Base-by-base conservation (phyloP, 2,888 invertebrate genomes). In the Ennomos fuscantarius region DNA sequence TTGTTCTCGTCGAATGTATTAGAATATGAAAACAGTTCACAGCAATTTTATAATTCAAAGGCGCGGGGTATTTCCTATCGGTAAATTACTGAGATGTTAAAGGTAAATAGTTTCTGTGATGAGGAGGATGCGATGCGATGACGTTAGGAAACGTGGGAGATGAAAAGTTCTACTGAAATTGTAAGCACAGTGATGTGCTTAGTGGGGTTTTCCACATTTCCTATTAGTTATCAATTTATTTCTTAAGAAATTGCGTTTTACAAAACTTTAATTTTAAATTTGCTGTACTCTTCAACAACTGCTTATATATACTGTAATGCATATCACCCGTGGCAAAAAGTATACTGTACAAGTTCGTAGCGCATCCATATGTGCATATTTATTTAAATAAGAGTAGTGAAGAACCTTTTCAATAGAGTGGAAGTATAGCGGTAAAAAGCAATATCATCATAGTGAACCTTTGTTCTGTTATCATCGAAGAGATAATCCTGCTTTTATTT, bases 101-200 rank as follows among this genome's bases (percentile, higher is more conserved):
- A 78, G 75, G 75, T 72, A 76, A 78, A 80, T 79, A 78, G 77
- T 82, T 82, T 81, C 72, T 78, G 72, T 71, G 61, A 63, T 63
- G 61, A 70, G 55, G 63, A 70, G 55, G 63, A 70, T 66, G 65
- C 59, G 56, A 55, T 61, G 60, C 60, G 63, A 59, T 58, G 56
- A 55, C 60, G 60, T 59, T 63, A 59, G 65, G 55, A 65, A 68
- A 41, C 34, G 68, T 62, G 65, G 59, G 63, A 72, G 64, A 69
- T 66, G 63, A 37, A 63, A 68, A 42, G 55, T 47, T 61, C 58
- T 65, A 3, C 15, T 24, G 6, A 3, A 24, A 5, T 24, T 1
- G 24, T 24, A 24, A 24, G 6, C 0, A 2, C 24, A 24, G 6
- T 6, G 6, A 24, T 3, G 24, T 24, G 10, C 48, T 12, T 33